Evolutionary conservation across 2,797 vertebrate genomes (phyloP).

Genomic region (Acanthurus lineatus): DNA sequence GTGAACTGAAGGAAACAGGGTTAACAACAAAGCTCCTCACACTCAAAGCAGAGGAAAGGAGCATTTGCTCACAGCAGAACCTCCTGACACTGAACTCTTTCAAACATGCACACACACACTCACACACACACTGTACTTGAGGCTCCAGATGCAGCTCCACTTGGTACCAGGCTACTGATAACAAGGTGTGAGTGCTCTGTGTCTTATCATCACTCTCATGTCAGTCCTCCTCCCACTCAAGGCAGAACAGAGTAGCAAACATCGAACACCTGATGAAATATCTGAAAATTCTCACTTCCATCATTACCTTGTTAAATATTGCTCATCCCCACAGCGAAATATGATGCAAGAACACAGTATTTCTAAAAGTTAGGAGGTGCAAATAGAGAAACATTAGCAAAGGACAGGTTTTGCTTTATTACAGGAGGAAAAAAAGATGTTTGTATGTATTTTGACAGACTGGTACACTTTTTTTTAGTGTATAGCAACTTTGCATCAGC

Average conservation of each 20-base stretch:
- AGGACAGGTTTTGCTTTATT: neutral
- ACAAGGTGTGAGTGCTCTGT: conserved; percentile 79
- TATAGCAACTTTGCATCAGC: neutral
- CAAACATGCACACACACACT: conserved; percentile 18
- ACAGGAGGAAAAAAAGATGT: neutral
- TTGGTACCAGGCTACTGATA: conserved; percentile 85
- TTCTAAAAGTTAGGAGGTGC: neutral
- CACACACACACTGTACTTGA: conserved; percentile 14
- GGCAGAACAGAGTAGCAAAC: conserved; percentile 28
- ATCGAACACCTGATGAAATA: conserved; percentile 17
- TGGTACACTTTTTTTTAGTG: neutral
- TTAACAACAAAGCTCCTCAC: conserved; percentile 36
- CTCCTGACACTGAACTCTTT: conserved; percentile 21
- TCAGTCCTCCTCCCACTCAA: conserved; percentile 47
- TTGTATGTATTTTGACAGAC: conserved; percentile 2
- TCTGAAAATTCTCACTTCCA: conserved; percentile 19
- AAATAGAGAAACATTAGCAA: neutral
- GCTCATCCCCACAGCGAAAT: neutral
- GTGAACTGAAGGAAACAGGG: conserved; percentile 18
- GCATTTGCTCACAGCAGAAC: conserved; percentile 23
- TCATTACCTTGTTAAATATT: neutral
- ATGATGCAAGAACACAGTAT: neutral
- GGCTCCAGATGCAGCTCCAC: conserved; percentile 67
- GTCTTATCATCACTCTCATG: conserved; percentile 72
- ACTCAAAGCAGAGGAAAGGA: conserved; percentile 40